Conservation (phyloP, 2,797 vertebrate genomes). For the Lepus oiostolus region DNA sequence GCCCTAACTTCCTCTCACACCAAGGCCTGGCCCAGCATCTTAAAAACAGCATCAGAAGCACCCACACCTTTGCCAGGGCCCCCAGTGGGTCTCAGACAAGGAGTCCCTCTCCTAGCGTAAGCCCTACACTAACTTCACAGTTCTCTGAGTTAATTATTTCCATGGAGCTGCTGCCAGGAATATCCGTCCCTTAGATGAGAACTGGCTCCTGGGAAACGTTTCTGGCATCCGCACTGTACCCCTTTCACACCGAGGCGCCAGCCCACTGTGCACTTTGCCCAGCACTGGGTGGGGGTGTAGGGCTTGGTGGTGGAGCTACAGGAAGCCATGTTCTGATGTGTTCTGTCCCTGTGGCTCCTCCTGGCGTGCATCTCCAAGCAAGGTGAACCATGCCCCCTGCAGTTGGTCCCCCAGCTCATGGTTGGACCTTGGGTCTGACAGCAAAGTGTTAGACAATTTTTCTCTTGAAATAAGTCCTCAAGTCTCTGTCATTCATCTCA, state of each 20-base stretch:
- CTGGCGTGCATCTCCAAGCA: neutral
- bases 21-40: neutral
- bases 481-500: neutral
- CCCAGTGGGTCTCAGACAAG: neutral
- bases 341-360: neutral
- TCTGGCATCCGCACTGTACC: neutral
- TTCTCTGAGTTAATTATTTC: neutral
- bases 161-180: too few species aligned
- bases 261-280: neutral
- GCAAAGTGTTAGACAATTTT: neutral
- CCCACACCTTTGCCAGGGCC: neutral
- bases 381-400: fast-evolving
- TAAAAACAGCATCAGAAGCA: neutral
- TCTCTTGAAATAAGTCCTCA: neutral
- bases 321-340: neutral
- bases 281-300: neutral
- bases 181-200: neutral
- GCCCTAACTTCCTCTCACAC: neutral
- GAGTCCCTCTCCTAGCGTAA: neutral
- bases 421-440: neutral
- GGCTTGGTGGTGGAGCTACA: too few species aligned
- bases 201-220: neutral
- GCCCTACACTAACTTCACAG: neutral
- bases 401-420: neutral
- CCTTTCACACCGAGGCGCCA: neutral